phyloP scores from a whole-genome alignment of 2,888 invertebrate genomes.

The Barypeithes pellucidus region DNA sequence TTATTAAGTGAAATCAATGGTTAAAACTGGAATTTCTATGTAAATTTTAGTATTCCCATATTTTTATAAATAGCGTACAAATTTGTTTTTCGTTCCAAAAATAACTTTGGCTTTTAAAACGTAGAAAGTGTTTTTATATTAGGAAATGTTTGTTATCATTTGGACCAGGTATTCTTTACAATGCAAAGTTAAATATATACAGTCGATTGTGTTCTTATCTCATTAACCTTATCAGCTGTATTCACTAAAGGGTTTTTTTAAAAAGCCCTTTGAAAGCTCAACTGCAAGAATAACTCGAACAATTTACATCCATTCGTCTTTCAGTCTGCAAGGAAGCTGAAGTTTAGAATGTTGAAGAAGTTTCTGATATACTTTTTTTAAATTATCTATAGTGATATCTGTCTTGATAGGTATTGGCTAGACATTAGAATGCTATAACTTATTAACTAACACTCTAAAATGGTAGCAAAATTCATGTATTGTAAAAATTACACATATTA shows the following conservation, averaged over 20 bases:
- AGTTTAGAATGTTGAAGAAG: too few relatives aligned
- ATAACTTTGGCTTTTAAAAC: constrained; percentile 8
- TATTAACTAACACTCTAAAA: too few relatives aligned
- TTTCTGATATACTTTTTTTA: too few relatives aligned
- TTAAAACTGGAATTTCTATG: background rate
- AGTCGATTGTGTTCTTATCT: background rate
- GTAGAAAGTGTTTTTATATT: constrained; percentile 9
- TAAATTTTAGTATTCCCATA: background rate
- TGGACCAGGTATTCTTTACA: background rate
- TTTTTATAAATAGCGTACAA: constrained; percentile 8
- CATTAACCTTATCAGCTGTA: background rate
- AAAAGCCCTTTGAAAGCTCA: background rate
- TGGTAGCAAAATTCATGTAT: too few relatives aligned
- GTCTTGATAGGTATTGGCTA: too few relatives aligned
- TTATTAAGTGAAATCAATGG: background rate
- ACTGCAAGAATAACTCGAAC: too few relatives aligned
- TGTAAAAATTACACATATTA: too few relatives aligned
- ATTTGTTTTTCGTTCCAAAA: constrained; percentile 11
- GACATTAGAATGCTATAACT: too few relatives aligned
- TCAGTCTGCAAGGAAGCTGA: too few relatives aligned
- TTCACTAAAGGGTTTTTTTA: background rate
- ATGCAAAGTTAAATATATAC: background rate
- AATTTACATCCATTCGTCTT: too few relatives aligned
- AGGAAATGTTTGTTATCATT: background rate
- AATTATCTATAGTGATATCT: too few relatives aligned